Conservation (phyloP, 2,888 invertebrate species). For the Perithous albicinctus region DNA sequence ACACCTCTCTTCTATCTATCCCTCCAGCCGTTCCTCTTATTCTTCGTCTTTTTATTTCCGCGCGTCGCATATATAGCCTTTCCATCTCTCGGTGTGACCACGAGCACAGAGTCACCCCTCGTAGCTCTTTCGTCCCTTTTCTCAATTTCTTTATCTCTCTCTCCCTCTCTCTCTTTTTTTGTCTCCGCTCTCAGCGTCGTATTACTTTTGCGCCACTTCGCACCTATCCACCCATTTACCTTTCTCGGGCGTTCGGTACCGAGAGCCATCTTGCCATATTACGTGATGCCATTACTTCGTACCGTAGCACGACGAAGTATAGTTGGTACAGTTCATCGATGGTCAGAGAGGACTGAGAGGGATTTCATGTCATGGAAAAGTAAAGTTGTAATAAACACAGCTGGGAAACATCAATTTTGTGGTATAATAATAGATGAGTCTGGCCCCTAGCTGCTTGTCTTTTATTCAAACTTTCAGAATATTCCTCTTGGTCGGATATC, state of each 20-base stretch:
- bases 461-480: constrained; percentile 8
- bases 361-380: constrained; percentile 55
- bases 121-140: not conserved
- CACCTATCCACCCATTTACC: constrained; percentile 47
- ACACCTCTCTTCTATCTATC: constrained; percentile 79
- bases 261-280: constrained; percentile 52
- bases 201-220: constrained; percentile 49
- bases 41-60: constrained; percentile 70
- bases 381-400: constrained; percentile 47
- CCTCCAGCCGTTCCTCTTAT: constrained; percentile 67
- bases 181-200: constrained; percentile 3
- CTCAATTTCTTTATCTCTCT: not conserved
- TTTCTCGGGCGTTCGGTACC: constrained; percentile 19
- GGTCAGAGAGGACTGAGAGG: constrained; percentile 59
- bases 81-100: constrained; percentile 59
- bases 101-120: constrained; percentile 47
- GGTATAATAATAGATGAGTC: not conserved
- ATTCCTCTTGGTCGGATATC: constrained; percentile 11
- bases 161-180: constrained; percentile 1
- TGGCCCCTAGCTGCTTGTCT: not conserved
- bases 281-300: constrained; percentile 62
- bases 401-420: not conserved
- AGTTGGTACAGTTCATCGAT: constrained; percentile 49
- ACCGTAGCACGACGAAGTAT: constrained; percentile 39
- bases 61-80: constrained; percentile 44